Evolutionary conservation across 64 coral and sea anemone genomes (phyloP).

Genomic region (Astreopora myriophthalma): DNA sequence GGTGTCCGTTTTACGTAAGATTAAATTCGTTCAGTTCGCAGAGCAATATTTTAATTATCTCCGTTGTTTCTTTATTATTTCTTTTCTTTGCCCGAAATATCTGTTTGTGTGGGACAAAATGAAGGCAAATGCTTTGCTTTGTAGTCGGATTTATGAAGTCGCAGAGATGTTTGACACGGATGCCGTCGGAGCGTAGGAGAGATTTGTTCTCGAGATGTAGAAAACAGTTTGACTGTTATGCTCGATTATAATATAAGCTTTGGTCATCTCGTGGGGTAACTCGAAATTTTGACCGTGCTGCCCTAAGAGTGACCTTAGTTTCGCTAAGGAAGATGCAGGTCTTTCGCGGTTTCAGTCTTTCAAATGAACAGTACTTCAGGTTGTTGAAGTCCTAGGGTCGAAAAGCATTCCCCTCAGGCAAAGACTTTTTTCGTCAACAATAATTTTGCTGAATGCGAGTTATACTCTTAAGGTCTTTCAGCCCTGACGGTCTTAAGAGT

Average conservation of each 20-base stretch:
- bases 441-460: not conserved
- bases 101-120: not conserved
- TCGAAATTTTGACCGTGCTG: no score
- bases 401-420: not conserved
- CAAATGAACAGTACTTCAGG: not conserved
- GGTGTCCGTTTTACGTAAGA: not conserved
- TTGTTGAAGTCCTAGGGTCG: no score
- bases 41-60: slow-evolving; percentile 5
- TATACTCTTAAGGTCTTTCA: not conserved
- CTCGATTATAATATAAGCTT: no score
- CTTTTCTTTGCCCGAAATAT: not conserved
- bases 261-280: no score
- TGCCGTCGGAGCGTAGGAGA: not conserved
- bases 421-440: not conserved
- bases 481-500: not conserved
- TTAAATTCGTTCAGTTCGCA: not conserved
- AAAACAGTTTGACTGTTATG: no score
- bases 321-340: no score
- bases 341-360: not conserved
- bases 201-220: not conserved
- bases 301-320: no score
- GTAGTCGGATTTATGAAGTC: not conserved
- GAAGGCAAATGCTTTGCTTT: not conserved
- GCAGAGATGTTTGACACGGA: not conserved
- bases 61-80: not conserved